Evolutionary conservation across 2,113 vertebrate species (phyloP), one percentile per base, ranked within the genome.

Genomic region (Silurus meridionalis): DNA sequence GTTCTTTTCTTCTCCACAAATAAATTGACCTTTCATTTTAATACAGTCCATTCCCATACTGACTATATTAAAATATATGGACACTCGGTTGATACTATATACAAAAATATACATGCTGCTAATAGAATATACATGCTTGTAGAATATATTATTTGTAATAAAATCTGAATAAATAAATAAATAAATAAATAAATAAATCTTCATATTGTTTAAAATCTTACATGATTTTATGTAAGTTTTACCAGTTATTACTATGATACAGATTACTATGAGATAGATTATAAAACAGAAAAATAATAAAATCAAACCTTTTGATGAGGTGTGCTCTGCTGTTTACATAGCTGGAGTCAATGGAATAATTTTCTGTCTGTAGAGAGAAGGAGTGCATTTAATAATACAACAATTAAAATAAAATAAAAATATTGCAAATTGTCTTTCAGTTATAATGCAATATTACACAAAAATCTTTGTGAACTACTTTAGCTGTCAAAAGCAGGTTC

Each of bases 321-420:
- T 99, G 98, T 90, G 98, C 97, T 95, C 98, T 96, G 96, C 97
- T 99, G 93, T 99, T 99, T 94, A 98, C 97, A 78, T 99, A 99
- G 96, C 97, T 99, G 95, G 97, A 97, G 94, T 99, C 98, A 87
- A 98, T 98, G 93, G 98, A 97, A 93, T 98, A 99, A 94, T 99
- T 99, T 95, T 99, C 98, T 82, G 97, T 98, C 98, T 99, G 95
- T 83, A 94, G 84, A 95, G 85, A 94, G 87, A 80, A 60, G 92
- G 85, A 78, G 91, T 90, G 15, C 3, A 58, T 95, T 94, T 93
- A 94, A 94, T 95, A 94, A 94, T 88, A 88, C 88, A 90, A 91
- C 89, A 93, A 93, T 91, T 90, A 93, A 94, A 95, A 95, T 93
- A 93, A 95, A 93, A 91, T 93, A 37, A 37, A 37, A 37, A 37